Evolutionary conservation across 2,797 vertebrate species (phyloP), one percentile per base, ranked within the genome.

Genomic region (Mormyrops boulengeri): DNA sequence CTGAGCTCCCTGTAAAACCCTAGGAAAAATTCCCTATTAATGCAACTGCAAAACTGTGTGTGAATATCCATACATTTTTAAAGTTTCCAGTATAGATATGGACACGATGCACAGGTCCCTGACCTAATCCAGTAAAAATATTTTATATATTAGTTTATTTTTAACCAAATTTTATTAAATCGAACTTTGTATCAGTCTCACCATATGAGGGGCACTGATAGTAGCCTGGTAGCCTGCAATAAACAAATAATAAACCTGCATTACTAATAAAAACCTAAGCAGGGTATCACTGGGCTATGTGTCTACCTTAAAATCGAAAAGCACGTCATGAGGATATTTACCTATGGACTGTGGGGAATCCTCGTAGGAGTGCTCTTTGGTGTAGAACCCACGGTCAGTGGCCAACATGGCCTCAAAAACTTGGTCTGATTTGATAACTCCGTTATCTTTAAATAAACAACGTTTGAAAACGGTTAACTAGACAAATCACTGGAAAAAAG

Each of bases 121-220:
- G 2, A 73, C 1, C 41, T 80, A 80, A 80, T 41, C 38, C 73
- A 44, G 7, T n/a, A 41, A 77, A 80, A 44, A 80, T 44, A 80
- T 73, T 38, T 34, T 44, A 80, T 17, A 80, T 80, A 44, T 80
- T 44, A 44, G 6, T 80, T 7, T 44, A 80, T 80, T 80, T 73
- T 80, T 80, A 44, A 80, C 7, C 77, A 19, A 47, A 44, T 3
- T 73, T 17, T 73, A 69, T 80, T 82, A 47, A 82, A 47, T 82
- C 38, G 22, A 82, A 82, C 41, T 73, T 38, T 82, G 41, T 22
- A 82, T 82, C 38, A 82, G 77, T 82, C 97, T 96, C 94, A 98
- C 98, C 98, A 99, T 98, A 90, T 98, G 98, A 0, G 98, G 97
- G 22, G 98, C 98, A 38, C 97, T 98, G 94, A 99, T 98, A 3